These are phyloP conservation scores for Erethizon dorsatum DNA, from an alignment of 2,797 vertebrate species.

Conservation along the genomic window DNA sequence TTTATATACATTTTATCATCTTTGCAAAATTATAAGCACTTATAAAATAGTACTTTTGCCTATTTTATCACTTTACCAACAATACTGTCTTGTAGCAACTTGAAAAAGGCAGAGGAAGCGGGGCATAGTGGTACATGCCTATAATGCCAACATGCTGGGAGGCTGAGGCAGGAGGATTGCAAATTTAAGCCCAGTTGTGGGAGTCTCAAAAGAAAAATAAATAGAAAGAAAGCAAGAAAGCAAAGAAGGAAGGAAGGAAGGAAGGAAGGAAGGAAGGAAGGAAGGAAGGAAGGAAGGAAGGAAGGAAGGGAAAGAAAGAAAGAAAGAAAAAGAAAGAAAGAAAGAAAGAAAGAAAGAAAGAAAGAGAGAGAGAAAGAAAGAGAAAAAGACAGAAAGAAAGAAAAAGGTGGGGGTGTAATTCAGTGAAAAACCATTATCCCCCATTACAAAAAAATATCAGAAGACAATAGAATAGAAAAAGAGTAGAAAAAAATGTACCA, in stretches of 20 bases:
- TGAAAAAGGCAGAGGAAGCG: background rate
- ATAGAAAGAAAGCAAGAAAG: background rate
- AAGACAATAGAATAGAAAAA: background rate
- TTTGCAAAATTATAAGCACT: slow-evolving; percentile 34
- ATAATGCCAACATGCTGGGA: background rate
- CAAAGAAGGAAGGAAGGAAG: no score
- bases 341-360: no score
- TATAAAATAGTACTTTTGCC: background rate
- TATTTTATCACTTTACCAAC: background rate
- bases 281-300: no score
- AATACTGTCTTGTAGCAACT: background rate
- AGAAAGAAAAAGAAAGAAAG: no score
- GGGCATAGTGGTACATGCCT: background rate
- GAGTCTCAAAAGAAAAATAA: background rate
- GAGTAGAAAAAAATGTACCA: background rate
- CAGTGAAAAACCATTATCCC: background rate
- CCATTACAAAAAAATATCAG: background rate
- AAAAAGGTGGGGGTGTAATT: background rate
- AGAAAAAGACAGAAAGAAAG: background rate
- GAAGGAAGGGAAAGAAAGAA: no score
- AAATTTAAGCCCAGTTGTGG: background rate
- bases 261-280: no score
- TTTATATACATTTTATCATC: background rate
- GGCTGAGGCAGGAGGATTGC: background rate
- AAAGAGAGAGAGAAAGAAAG: no score